Percentiles rank a stretch among this genome's conserved stretches.
phyloP scores from a whole-genome alignment of 1,140 invertebrate genomes.

The Xylocopa sonorina region DNA sequence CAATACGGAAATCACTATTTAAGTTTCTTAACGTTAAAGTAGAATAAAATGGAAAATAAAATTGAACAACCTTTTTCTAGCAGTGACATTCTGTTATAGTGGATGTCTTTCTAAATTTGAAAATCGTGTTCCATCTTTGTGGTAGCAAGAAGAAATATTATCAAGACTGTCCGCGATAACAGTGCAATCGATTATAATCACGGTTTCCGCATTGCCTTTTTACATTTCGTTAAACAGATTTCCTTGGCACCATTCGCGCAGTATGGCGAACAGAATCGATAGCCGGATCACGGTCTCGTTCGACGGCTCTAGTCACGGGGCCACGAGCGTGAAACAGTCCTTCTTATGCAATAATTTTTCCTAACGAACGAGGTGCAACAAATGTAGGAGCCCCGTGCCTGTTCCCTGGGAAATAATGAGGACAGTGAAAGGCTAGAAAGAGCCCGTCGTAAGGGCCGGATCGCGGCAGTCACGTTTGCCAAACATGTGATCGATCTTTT shows the following conservation, averaged over 20 bases:
- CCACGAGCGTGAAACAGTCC: constrained; percentile 67
- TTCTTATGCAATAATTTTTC: constrained; percentile 69
- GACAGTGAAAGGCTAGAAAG: constrained; percentile 68
- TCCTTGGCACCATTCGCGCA: constrained; percentile 20
- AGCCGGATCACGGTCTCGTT: constrained; percentile 20
- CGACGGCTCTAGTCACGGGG: constrained; percentile 65
- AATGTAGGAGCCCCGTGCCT: constrained; percentile 52
- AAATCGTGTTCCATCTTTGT: no score
- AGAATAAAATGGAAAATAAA: no score
- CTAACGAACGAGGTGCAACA: constrained; percentile 46
- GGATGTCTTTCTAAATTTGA: no score
- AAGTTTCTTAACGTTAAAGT: no score
- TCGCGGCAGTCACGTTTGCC: constrained; percentile 61
- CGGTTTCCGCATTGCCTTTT: background rate
- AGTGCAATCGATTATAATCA: background rate
- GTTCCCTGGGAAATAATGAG: constrained; percentile 54
- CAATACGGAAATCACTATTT: no score
- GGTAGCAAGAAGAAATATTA: no score
- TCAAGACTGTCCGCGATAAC: no score
- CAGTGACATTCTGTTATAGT: no score
- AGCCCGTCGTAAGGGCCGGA: constrained; percentile 47
- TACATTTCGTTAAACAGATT: background rate
- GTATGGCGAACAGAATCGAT: constrained; percentile 49
- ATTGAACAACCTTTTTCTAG: no score
- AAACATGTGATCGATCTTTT: constrained; percentile 64